These are phyloP conservation scores for Neodontobutis hainanensis DNA, from an alignment of 2,113 vertebrate species.

Conservation along the genomic window DNA sequence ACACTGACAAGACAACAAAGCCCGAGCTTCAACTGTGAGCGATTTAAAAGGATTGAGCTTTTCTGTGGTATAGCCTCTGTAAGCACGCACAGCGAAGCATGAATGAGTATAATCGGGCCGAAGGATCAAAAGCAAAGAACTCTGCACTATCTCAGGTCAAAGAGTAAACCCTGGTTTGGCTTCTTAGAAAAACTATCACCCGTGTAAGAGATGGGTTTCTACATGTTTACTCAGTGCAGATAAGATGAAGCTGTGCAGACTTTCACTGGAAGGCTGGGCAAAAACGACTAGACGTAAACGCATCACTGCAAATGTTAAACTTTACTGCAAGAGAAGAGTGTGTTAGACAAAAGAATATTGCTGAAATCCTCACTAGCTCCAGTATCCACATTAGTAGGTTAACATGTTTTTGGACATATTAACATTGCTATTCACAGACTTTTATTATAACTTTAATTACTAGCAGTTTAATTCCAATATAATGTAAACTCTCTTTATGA, in stretches of 20 bases:
- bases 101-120: conserved; percentile 1
- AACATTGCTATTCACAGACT: no score
- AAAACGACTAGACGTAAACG: not conserved
- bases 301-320: no score
- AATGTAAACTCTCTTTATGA: no score
- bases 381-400: no score
- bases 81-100: conserved; percentile 6
- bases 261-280: conserved; percentile 6
- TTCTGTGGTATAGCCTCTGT: conserved; percentile 12
- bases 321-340: no score
- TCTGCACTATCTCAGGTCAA: conserved; percentile 28
- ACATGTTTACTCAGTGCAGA: conserved; percentile 28
- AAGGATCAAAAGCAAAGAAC: conserved; percentile 21
- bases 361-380: no score
- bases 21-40: not conserved
- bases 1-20: not conserved
- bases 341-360: no score
- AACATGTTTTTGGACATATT: no score
- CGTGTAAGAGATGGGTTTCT: conserved; percentile 9
- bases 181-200: not conserved
- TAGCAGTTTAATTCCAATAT: no score
- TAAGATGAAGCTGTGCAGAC: conserved; percentile 1
- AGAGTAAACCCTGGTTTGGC: conserved; percentile 36
- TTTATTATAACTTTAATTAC: no score
- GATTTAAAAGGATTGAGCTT: not conserved